These are phyloP conservation scores for Hemicentrotus pulcherrimus DNA, from an alignment of 35 echinoderm and acorn worm species.

Conservation along the genomic window DNA sequence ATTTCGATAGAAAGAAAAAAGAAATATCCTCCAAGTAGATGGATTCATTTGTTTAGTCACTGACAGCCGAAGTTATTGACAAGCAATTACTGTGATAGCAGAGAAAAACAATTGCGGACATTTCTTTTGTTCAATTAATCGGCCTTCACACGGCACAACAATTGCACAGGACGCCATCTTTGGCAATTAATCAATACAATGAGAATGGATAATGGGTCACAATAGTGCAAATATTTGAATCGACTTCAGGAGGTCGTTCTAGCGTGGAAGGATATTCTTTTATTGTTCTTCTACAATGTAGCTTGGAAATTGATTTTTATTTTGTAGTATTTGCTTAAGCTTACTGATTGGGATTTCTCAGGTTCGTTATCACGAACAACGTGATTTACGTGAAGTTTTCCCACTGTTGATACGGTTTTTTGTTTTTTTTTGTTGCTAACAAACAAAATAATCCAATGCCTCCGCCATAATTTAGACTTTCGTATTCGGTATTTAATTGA, in stretches of 20 bases:
- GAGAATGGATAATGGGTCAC: neutral
- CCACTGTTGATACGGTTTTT: no score
- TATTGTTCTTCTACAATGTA: neutral
- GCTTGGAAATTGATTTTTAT: neutral
- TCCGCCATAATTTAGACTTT: no score
- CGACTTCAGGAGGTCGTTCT: neutral
- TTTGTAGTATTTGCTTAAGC: neutral
- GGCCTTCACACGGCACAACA: neutral
- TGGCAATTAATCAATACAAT: neutral
- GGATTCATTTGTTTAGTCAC: no score
- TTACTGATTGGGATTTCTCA: no score
- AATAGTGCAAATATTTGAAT: neutral
- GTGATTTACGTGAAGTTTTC: no score
- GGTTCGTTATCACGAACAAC: neutral
- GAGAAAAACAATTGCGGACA: neutral
- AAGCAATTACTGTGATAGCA: neutral
- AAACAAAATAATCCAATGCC: no score
- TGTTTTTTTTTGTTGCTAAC: no score
- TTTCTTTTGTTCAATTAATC: neutral
- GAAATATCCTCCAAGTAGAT: no score
- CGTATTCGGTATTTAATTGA: no score
- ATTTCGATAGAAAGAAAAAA: no score
- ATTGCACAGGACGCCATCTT: neutral
- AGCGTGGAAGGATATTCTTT: neutral
- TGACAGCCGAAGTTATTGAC: no score